Conservation (phyloP, 2,797 vertebrate species). For the Alca torda region DNA sequence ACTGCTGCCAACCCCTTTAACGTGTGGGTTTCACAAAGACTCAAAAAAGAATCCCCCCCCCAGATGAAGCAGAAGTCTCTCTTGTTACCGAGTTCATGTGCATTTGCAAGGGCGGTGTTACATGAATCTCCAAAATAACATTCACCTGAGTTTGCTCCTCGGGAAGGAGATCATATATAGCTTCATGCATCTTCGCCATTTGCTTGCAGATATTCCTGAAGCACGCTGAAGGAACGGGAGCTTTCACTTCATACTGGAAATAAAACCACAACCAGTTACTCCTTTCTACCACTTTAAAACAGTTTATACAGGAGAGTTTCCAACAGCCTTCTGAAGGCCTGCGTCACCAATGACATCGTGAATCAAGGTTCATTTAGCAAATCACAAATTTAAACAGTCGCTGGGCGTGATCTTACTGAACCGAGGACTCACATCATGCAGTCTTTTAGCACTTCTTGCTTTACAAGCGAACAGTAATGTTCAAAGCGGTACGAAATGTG, state of each 20-base stretch:
- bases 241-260: slow-evolving; percentile 95
- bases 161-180: slow-evolving; percentile 91
- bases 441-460: not conserved
- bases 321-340: not conserved
- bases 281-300: not conserved
- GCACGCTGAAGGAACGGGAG: slow-evolving; percentile 93
- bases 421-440: not conserved
- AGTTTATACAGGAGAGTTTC: not conserved
- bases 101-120: not conserved
- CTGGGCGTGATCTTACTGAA: not conserved
- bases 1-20: not conserved
- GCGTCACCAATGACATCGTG: fast-evolving
- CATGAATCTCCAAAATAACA: not conserved
- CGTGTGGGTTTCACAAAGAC: not conserved
- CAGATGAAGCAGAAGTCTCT: not conserved
- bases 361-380: not conserved
- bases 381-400: not conserved
- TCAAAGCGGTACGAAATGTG: not conserved
- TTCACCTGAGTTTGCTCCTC: slow-evolving; percentile 94
- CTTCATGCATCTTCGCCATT: slow-evolving; percentile 98
- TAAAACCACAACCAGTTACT: not conserved
- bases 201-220: slow-evolving; percentile 97
- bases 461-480: not conserved
- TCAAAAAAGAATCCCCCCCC: not conserved
- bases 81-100: not conserved